Conservation (phyloP, 92 coral and sea anemone species). For the Muricea muricata region DNA sequence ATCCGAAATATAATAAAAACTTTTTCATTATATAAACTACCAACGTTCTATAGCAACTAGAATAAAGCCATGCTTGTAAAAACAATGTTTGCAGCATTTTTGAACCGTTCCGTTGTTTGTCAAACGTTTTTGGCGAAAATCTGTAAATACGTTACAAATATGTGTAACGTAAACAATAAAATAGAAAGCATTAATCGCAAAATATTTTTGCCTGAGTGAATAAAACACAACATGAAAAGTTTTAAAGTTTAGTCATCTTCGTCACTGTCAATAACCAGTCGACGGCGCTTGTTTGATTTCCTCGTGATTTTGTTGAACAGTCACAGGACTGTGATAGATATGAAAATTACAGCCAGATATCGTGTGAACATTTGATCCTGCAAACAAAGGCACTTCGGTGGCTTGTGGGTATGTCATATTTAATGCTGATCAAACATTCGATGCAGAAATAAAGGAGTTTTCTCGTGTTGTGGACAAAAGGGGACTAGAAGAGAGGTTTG, state of each 20-base stretch:
- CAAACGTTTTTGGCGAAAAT: too few species aligned
- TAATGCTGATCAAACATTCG: constrained; percentile 10
- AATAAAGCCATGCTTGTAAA: too few species aligned
- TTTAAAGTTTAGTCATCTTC: constrained; percentile 40
- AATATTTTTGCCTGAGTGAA: too few species aligned
- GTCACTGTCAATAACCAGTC: constrained; percentile 49
- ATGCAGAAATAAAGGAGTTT: constrained; percentile 7
- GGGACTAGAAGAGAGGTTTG: neutral
- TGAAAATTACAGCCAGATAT: constrained; percentile 51
- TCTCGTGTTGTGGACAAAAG: neutral
- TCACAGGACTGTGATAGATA: constrained; percentile 62
- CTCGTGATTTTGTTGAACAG: constrained; percentile 25
- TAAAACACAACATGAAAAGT: neutral
- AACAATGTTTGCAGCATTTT: too few species aligned
- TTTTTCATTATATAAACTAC: too few species aligned
- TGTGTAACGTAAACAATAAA: neutral
- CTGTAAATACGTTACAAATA: too few species aligned
- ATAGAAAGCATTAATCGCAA: neutral
- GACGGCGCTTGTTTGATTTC: constrained; percentile 41
- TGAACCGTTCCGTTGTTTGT: too few species aligned
- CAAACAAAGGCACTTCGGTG: constrained; percentile 45
- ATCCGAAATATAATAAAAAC: too few species aligned
- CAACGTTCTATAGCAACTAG: too few species aligned
- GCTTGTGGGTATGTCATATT: constrained; percentile 38
- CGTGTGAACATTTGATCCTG: constrained; percentile 51